Percentiles rank a stretch among this genome's conserved stretches.
Evolutionary conservation across 1,140 invertebrate genomes (phyloP).

Genomic region (Archivesica marissinica): DNA sequence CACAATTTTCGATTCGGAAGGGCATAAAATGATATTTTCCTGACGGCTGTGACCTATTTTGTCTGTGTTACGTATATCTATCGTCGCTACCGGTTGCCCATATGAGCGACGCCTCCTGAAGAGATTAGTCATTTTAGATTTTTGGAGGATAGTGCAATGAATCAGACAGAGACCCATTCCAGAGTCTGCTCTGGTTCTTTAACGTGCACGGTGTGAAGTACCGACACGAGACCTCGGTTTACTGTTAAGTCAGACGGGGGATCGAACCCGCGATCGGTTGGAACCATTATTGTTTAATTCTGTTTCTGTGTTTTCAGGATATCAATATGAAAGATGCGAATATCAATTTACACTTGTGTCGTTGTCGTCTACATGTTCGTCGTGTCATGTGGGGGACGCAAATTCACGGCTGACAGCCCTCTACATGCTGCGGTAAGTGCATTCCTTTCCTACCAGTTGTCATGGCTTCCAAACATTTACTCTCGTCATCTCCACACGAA

Average conservation of each 20-base stretch:
- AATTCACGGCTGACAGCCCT: neutral
- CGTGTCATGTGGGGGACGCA: neutral
- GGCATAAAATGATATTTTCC: no score
- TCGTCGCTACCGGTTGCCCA: no score
- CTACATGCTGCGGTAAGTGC: neutral
- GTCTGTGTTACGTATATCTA: no score
- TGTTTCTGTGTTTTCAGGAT: neutral
- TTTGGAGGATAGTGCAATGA: no score
- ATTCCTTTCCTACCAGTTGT: neutral
- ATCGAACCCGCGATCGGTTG: neutral
- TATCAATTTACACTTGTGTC: neutral
- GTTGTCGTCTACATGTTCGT: neutral
- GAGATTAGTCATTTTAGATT: no score
- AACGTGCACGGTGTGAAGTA: neutral
- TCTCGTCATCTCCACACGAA: neutral
- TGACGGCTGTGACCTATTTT: no score
- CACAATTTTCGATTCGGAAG: no score
- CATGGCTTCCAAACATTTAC: neutral
- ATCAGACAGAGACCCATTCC: no score
- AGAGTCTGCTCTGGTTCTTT: neutral
- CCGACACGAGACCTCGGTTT: neutral
- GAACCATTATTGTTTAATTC: neutral
- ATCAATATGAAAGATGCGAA: neutral
- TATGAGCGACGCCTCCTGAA: no score
- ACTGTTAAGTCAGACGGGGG: neutral